phyloP scores from a whole-genome alignment of 2,888 invertebrate genomes.

The Stenodema calcarata region DNA sequence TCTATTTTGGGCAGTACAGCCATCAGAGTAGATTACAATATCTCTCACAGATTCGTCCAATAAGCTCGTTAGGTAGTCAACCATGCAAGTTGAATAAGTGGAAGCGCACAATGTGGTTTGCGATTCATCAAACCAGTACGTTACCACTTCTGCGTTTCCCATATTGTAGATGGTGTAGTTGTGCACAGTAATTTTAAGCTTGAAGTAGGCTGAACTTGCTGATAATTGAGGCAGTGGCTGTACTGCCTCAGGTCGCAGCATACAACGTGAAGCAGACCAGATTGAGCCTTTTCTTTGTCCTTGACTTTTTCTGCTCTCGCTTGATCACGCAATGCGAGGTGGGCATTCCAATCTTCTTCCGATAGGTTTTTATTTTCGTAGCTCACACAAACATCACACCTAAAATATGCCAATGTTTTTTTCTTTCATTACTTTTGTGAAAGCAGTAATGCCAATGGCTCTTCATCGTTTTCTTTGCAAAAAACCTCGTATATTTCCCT shows the following conservation, averaged over 20 bases:
- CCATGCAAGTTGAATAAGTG: conserved; percentile 5
- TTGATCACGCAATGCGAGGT: neutral
- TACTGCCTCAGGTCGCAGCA: neutral
- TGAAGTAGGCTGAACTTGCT: conserved; percentile 3
- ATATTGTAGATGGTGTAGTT: conserved; percentile 35
- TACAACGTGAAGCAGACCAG: neutral
- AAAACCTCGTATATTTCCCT: neutral
- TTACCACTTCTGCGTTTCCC: neutral
- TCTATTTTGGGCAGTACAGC: conserved; percentile 27
- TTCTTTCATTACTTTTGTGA: neutral
- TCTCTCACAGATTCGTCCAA: neutral
- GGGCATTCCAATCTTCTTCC: neutral
- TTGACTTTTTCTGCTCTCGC: neutral
- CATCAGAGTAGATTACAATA: conserved; percentile 28
- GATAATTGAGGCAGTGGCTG: neutral
- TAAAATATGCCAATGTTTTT: neutral
- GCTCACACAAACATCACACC: conserved; percentile 9
- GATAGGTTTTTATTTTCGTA: conserved; percentile 18
- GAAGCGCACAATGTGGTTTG: neutral
- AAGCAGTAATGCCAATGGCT: neutral
- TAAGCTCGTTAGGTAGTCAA: neutral
- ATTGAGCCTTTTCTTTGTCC: neutral
- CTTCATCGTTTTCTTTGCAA: neutral
- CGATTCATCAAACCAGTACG: conserved; percentile 45
- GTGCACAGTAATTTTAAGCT: conserved; percentile 22